Base-by-base conservation (phyloP, 2,113 vertebrate genomes). In the Thunnus thynnus region DNA sequence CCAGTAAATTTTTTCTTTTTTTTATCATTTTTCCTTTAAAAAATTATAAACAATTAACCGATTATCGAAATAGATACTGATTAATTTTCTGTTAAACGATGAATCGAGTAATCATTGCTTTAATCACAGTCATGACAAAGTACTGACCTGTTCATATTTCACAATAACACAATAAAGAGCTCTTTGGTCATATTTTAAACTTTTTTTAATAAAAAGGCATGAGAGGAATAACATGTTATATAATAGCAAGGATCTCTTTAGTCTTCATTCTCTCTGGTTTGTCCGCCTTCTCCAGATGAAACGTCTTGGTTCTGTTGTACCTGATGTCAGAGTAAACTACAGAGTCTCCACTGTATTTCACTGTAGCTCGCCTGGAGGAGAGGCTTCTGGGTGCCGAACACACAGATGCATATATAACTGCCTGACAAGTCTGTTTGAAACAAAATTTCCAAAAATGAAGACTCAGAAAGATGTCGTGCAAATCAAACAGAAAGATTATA, bases 261-360 rank as follows among this genome's bases (percentile, higher is more conserved):
- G 46, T 51, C 56, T 60, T 60, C n/a, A 51, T 25, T 51, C n/a
- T 1, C 20, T 69, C 14, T 22, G 22, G 25, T 61, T 57, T 77
- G 55, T 27, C 47, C 5, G n/a, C n/a, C 1, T 22, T 66, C 1
- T 4, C 4, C 5, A 41, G 46, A 60, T 6, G 20, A 51, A 25
- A n/a, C 9, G 0, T 32, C 13, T 17, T 1, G 0, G 25, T 56
- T 64, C 13, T 22, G 11, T 22, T 48, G 41, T 18, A 11, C 57
- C n/a, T 64, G 18, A 72, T 22, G 44, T 41, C 7, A 25, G 77
- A 79, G 41, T 79, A 79, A 36, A 79, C 13, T 0, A 79, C 60
- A 48, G 67, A 64, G 25, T 71, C 76, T 71, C 4, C 41, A 14
- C 41, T 50, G 25, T 25, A 18, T 27, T 6, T 41, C 51, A 5